phyloP scores from a whole-genome alignment of 30 jellyfish, hydroid and myxozoan species.

The Aurelia coerulea region DNA sequence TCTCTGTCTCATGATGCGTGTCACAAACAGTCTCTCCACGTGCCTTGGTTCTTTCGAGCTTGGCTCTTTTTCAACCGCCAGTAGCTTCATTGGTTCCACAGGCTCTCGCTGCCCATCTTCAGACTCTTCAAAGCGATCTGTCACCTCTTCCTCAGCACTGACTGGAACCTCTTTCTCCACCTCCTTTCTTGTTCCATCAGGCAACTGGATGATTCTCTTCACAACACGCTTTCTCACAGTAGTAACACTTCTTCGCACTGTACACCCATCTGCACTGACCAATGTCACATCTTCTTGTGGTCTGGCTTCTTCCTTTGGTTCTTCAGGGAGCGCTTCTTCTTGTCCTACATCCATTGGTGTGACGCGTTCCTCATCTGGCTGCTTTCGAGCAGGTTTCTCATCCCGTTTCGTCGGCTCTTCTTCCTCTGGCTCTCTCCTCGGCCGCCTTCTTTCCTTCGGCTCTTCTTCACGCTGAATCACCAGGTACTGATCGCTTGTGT shows the following conservation, averaged over 20 bases:
- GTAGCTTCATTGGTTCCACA: not conserved
- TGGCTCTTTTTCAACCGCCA: not conserved
- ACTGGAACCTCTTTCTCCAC: slow-evolving; percentile 85
- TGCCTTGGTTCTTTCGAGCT: slow-evolving; percentile 62
- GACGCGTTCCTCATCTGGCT: slow-evolving; percentile 16
- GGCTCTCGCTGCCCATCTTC: slow-evolving; percentile 19
- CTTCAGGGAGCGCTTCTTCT: slow-evolving; percentile 23
- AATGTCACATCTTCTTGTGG: slow-evolving; percentile 13
- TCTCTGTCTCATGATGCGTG: slow-evolving; percentile 77
- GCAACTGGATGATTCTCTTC: slow-evolving; percentile 76
- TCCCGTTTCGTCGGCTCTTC: not conserved
- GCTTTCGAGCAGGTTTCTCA: not conserved
- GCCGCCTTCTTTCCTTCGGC: not conserved
- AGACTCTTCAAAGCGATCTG: slow-evolving; percentile 4
- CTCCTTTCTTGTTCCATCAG: slow-evolving; percentile 85
- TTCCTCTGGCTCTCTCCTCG: slow-evolving; percentile 16
- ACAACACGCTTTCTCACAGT: slow-evolving; percentile 71
- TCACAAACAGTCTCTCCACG: slow-evolving; percentile 77
- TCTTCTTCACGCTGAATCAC: slow-evolving; percentile 21
- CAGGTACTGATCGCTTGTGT: slow-evolving; percentile 15
- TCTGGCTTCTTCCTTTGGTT: slow-evolving; percentile 9
- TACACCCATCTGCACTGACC: slow-evolving; percentile 58
- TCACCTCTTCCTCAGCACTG: slow-evolving; percentile 46
- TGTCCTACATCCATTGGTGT: slow-evolving; percentile 54
- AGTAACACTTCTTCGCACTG: slow-evolving; percentile 64